Percentiles rank a stretch among this genome's conserved stretches.
phyloP scores from a whole-genome alignment of 2,888 invertebrate species.

The Autographa gamma region DNA sequence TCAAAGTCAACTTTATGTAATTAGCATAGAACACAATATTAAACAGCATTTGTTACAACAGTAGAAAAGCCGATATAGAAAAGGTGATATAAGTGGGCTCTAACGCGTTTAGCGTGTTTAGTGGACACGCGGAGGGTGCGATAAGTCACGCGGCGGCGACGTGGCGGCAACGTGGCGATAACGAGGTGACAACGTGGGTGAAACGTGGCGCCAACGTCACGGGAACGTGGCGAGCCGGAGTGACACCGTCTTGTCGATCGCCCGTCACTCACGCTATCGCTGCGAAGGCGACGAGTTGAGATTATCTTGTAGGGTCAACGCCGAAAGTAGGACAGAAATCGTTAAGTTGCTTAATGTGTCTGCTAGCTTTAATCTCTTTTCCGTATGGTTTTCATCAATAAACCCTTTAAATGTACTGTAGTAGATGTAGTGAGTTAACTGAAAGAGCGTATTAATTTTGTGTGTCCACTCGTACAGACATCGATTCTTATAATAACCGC shows the following conservation, averaged over 20 bases:
- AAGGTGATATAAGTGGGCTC: neutral
- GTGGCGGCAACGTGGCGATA: neutral
- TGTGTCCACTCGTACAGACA: too few relatives aligned
- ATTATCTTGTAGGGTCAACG: conserved; percentile 1
- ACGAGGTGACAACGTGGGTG: neutral
- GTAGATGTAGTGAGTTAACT: too few relatives aligned
- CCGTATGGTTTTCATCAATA: too few relatives aligned
- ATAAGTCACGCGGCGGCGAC: conserved; percentile 8
- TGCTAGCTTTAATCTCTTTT: neutral
- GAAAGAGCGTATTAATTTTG: too few relatives aligned
- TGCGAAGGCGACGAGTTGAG: neutral
- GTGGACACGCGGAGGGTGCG: neutral
- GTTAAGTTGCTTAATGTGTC: neutral
- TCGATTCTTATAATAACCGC: too few relatives aligned
- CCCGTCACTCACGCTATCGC: neutral
- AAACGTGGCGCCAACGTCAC: neutral
- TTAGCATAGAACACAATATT: neutral
- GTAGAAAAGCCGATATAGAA: neutral
- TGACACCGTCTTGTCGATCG: neutral
- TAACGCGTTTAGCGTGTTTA: conserved; percentile 5
- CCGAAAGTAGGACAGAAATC: neutral
- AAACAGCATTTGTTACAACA: neutral
- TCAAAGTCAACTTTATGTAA: neutral
- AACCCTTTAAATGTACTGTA: too few relatives aligned
- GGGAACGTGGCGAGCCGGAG: neutral